Conservation (phyloP, 2,797 vertebrate genomes). For the Anolis apletophallus region DNA sequence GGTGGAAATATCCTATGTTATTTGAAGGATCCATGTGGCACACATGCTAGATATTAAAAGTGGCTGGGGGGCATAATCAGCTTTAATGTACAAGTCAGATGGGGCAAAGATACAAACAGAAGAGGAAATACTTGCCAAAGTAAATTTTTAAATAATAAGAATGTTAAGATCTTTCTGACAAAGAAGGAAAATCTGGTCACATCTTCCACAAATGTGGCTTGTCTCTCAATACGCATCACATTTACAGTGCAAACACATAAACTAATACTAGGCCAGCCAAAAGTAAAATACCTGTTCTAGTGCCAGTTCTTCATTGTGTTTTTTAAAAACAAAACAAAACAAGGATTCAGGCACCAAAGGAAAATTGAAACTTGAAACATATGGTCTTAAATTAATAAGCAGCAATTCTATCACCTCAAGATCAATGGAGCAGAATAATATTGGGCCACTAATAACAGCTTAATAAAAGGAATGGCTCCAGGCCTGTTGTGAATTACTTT, state of each 20-base stretch:
- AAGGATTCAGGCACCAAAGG: conserved; percentile 46
- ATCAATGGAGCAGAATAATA: conserved; percentile 76
- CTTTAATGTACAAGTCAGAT: background rate
- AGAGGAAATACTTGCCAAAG: background rate
- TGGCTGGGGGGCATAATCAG: background rate
- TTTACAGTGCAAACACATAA: background rate
- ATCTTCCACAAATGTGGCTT: background rate
- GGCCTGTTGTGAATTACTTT: conserved; percentile 68
- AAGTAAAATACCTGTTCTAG: background rate
- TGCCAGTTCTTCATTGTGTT: background rate
- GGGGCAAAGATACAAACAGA: background rate
- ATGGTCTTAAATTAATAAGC: conserved; percentile 40
- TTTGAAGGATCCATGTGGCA: background rate
- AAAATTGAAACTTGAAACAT: conserved; percentile 59
- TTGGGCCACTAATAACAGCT: conserved; percentile 64
- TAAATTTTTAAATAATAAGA: background rate
- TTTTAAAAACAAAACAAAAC: background rate
- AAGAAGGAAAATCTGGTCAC: background rate
- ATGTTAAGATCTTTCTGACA: background rate
- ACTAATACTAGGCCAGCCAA: background rate
- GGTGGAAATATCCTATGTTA: background rate
- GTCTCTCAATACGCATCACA: background rate
- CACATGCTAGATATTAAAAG: background rate
- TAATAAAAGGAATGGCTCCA: conserved; percentile 71
- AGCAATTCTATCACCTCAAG: conserved; percentile 68